Conservation (phyloP, 2,797 vertebrate genomes). For the Accipiter superciliosus region DNA sequence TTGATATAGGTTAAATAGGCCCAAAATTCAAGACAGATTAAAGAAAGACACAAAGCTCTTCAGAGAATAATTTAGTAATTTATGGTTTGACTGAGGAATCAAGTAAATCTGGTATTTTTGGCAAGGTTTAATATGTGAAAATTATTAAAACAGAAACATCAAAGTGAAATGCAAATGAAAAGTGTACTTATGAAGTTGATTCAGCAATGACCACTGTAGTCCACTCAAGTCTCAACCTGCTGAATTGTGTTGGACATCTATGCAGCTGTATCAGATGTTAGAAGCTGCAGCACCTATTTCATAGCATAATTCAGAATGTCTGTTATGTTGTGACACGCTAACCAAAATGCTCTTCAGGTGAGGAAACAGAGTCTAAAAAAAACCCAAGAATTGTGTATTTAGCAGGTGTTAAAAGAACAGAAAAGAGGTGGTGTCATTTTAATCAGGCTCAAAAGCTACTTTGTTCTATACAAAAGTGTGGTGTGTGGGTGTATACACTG, state of each 20-base stretch:
- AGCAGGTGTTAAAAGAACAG: not conserved
- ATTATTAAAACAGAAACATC: not conserved
- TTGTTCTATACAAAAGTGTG: not conserved
- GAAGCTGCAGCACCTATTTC: not conserved
- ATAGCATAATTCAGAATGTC: not conserved
- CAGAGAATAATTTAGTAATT: not conserved
- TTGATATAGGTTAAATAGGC: not conserved
- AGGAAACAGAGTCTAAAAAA: not conserved
- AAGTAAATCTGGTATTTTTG: not conserved
- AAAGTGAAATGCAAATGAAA: not conserved
- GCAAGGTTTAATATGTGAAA: not conserved
- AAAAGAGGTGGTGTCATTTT: not conserved
- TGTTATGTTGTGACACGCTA: not conserved
- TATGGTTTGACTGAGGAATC: not conserved
- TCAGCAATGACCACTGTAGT: not conserved
- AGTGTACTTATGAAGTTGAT: not conserved
- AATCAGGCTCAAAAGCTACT: not conserved
- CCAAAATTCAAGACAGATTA: not conserved
- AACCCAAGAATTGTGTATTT: rapidly evolving
- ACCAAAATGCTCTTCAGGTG: not conserved
- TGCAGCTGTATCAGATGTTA: not conserved
- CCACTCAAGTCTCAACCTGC: not conserved
- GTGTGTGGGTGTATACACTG: not conserved
- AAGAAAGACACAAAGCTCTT: not conserved
- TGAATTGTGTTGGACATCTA: not conserved